These are phyloP conservation scores for Caenorhabditis becei DNA, from an alignment of 2,888 invertebrate genomes.

Conservation along the genomic window DNA sequence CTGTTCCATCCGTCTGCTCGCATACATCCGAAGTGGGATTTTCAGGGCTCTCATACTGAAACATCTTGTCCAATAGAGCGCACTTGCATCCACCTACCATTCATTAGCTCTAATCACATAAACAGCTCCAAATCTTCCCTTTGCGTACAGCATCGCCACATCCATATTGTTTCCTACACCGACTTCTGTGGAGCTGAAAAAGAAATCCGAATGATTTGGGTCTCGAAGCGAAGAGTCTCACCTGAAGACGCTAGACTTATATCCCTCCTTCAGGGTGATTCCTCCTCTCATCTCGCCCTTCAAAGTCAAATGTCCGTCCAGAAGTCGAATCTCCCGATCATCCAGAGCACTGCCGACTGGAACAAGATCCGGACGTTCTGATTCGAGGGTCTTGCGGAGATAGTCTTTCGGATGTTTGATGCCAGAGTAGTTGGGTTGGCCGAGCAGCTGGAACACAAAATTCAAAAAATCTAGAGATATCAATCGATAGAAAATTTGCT, in stretches of 20 bases:
- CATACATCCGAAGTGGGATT: slow-evolving; percentile 22
- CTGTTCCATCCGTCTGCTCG: slow-evolving; percentile 10
- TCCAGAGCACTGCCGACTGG: neutral
- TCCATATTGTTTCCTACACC: slow-evolving; percentile 10
- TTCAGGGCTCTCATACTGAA: slow-evolving; percentile 7
- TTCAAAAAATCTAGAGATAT: too few relatives aligned
- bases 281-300: slow-evolving; percentile 32
- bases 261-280: slow-evolving; percentile 7
- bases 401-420: slow-evolving; percentile 29
- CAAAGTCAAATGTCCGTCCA: slow-evolving; percentile 17
- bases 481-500: too few relatives aligned
- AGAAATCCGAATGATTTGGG: too few relatives aligned
- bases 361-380: slow-evolving; percentile 40
- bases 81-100: slow-evolving; percentile 1
- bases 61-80: too few relatives aligned
- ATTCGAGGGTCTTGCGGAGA: neutral
- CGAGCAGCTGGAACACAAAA: slow-evolving; percentile 24
- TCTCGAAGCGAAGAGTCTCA: too few relatives aligned
- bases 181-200: neutral
- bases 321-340: neutral
- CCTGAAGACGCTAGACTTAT: too few relatives aligned
- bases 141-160: slow-evolving; percentile 13
- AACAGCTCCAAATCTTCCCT: slow-evolving; percentile 24
- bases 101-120: slow-evolving; percentile 20
- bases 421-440: slow-evolving; percentile 17